phyloP scores from a whole-genome alignment of 2,113 vertebrate species.

The Laticauda laticaudata region DNA sequence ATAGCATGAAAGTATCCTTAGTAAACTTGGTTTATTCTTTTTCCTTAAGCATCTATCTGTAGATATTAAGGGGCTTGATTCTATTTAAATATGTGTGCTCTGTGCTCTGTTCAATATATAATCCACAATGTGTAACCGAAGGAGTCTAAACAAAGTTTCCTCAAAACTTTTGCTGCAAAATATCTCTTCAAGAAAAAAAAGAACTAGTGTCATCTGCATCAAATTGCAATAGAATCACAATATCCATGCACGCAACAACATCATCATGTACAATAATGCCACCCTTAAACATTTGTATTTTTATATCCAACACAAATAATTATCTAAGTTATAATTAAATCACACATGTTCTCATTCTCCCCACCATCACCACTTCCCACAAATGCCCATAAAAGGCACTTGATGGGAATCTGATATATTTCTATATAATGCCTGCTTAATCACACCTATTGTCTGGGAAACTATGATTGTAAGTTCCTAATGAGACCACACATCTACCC shows the following conservation, averaged over 20 bases:
- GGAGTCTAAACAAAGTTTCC: background rate
- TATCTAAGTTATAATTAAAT: background rate
- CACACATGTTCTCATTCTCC: background rate
- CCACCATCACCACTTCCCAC: background rate
- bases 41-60: background rate
- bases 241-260: background rate
- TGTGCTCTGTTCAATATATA: background rate
- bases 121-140: background rate
- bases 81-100: background rate
- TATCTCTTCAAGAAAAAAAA: background rate
- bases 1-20: background rate
- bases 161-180: background rate
- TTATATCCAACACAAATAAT: background rate
- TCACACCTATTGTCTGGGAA: background rate
- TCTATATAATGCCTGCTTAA: background rate
- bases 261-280: background rate
- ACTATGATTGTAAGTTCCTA: background rate
- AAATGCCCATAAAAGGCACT: background rate
- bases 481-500: background rate
- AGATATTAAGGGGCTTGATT: background rate
- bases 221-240: background rate
- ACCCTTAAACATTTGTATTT: background rate
- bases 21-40: background rate
- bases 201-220: background rate
- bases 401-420: background rate